Conservation (phyloP, 2,888 invertebrate species). For the Drosophila incognita region DNA sequence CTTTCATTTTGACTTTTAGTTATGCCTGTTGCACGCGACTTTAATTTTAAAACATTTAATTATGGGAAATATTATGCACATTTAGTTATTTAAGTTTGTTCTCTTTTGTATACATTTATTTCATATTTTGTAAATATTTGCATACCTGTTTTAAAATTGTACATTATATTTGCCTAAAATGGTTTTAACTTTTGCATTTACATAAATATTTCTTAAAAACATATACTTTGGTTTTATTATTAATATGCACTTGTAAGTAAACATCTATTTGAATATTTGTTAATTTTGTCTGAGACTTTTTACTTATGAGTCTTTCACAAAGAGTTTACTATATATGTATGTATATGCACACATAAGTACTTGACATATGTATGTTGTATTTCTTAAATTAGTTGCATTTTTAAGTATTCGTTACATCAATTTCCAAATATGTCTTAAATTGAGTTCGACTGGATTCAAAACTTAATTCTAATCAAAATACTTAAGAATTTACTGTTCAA, state of each 20-base stretch:
- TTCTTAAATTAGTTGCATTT: constrained; percentile 15
- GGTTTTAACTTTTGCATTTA: constrained; percentile 36
- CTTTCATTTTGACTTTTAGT: constrained; percentile 9
- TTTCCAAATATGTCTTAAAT: constrained; percentile 18
- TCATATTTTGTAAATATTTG: neutral
- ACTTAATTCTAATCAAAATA: constrained; percentile 12
- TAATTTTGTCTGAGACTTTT: constrained; percentile 33
- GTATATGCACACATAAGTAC: constrained; percentile 13
- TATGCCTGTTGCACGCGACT: neutral
- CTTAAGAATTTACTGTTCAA: constrained; percentile 5
- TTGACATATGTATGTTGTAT: constrained; percentile 5
- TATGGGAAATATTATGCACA: constrained; percentile 13
- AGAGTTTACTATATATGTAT: constrained; percentile 31
- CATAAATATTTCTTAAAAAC: constrained; percentile 7
- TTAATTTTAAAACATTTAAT: constrained; percentile 18
- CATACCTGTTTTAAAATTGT: neutral
- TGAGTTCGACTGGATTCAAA: constrained; percentile 23
- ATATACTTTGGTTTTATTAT: neutral
- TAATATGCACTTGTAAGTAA: constrained; percentile 7
- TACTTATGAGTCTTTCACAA: constrained; percentile 47
- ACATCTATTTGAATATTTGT: constrained; percentile 23
- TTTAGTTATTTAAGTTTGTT: constrained; percentile 5
- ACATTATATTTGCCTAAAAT: constrained; percentile 7
- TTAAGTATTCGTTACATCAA: neutral
- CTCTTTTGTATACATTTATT: neutral